phyloP scores from a whole-genome alignment of 2,797 vertebrate species.

The Artibeus lituratus region DNA sequence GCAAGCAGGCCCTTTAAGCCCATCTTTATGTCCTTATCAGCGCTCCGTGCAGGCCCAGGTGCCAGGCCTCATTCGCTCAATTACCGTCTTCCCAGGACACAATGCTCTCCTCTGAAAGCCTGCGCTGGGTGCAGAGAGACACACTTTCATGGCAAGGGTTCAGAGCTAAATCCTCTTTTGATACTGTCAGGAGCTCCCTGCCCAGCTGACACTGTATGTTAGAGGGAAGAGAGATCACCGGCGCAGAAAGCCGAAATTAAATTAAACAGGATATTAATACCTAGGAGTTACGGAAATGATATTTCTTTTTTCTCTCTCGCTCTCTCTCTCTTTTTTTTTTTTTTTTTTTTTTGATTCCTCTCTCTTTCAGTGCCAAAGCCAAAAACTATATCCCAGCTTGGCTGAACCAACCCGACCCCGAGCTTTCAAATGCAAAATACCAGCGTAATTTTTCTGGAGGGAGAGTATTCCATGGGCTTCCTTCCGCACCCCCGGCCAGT shows the following conservation, averaged over 20 bases:
- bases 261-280: constrained; percentile 84
- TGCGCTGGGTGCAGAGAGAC: constrained; percentile 45
- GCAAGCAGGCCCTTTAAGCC: constrained; percentile 67
- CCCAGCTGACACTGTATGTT: constrained; percentile 77
- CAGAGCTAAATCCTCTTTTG: constrained; percentile 78
- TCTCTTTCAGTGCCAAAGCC: constrained; percentile 71
- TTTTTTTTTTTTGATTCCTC: constrained; percentile 72
- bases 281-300: constrained; percentile 79
- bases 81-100: constrained; percentile 68
- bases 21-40: constrained; percentile 72
- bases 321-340: too few relatives aligned
- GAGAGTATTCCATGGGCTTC: neutral
- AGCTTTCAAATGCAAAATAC: constrained; percentile 42
- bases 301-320: constrained; percentile 66
- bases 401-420: constrained; percentile 27
- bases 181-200: constrained; percentile 76
- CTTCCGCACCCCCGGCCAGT: neutral
- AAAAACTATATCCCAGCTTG: constrained; percentile 66
- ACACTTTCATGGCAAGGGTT: constrained; percentile 70
- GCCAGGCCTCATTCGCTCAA: constrained; percentile 67
- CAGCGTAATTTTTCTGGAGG: neutral
- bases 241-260: constrained; percentile 79
- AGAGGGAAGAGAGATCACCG: constrained; percentile 70
- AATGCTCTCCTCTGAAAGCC: constrained; percentile 67
- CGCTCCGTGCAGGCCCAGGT: constrained; percentile 47